Conservation (phyloP, 37 sponge, comb jelly and placozoan species). For the Halichondria panicea region DNA sequence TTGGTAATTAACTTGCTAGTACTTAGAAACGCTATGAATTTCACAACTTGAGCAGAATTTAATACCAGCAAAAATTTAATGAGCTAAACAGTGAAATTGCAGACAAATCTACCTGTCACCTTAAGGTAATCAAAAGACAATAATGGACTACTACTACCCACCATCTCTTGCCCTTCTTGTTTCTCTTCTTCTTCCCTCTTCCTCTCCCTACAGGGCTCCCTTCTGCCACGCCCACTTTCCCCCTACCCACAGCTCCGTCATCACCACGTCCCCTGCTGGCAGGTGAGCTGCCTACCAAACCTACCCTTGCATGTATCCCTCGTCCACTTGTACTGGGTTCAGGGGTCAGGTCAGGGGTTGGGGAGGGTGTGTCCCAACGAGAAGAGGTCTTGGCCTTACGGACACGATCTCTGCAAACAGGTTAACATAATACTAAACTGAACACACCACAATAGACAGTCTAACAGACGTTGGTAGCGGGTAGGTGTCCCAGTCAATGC, state of each 20-base stretch:
- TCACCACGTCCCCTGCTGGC: not conserved
- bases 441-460: not conserved
- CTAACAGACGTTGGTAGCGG: constrained; percentile 76
- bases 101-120: too few relatives aligned
- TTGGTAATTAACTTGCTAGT: constrained; percentile 41
- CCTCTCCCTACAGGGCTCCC: constrained; percentile 11
- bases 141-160: too few relatives aligned
- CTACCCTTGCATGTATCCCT: not conserved
- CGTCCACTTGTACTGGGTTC: not conserved
- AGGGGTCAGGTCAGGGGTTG: constrained; percentile 2
- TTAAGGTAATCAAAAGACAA: not conserved
- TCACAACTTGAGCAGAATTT: too few relatives aligned
- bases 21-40: too few relatives aligned
- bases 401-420: not conserved
- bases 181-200: constrained; percentile 34
- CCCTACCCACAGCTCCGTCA: constrained; percentile 3
- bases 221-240: not conserved
- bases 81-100: too few relatives aligned
- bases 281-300: not conserved
- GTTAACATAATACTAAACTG: not conserved
- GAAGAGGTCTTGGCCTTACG: constrained; percentile 1
- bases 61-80: too few relatives aligned
- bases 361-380: constrained; percentile 81
- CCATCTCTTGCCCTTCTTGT: constrained; percentile 25
- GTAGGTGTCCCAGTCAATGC: constrained; percentile 70